Evolutionary conservation across 1,140 invertebrate genomes (phyloP), one percentile per base, ranked within the genome.

Genomic region (Drosophila ambigua): DNA sequence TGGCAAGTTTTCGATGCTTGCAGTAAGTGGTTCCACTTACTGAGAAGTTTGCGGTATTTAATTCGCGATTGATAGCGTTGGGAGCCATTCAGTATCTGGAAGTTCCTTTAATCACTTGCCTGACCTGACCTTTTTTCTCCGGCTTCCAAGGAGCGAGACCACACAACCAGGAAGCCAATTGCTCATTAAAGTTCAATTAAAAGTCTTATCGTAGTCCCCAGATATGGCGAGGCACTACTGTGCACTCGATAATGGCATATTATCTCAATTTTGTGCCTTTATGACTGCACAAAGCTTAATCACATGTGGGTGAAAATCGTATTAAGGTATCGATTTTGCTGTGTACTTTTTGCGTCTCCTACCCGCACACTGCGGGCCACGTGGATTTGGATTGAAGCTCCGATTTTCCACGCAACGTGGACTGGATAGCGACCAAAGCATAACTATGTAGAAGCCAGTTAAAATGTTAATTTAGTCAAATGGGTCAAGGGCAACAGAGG

Each of bases 271-370:
- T 69, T 74, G 52, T 81, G 77, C 81, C 64, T 80, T 77, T 77
- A 65, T 81, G 82, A 81, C 73, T 85, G 82, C 82, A 74, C 81
- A 85, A 63, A 81, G 74, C 73, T 80, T 84, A 84, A 84, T 85
- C 77, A 85, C 81, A 77, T 81, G 72, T 72, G 68, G 68, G 51
- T 62, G 58, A 60, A 51, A 60, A 64, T 71, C 61, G 57, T 52
- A 74, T 82, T 77, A 59, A 55, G 60, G 62, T 85, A 85, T 85
- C 81, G 81, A 85, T 85, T 85, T 87, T 81, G 57, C 41, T 35
- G 35, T 53, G 49, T 62, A 61, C 61, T 64, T 66, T 39, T 15
- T 49, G 26, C 9, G 20, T 48, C 20, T 5, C 45, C 11, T 15
- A 5, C 16, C 23, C 39, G 26, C 50, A 45, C 41, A 26, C 11